Evolutionary conservation across 1,140 invertebrate genomes (phyloP).

Genomic region (Andricus grossulariae): DNA sequence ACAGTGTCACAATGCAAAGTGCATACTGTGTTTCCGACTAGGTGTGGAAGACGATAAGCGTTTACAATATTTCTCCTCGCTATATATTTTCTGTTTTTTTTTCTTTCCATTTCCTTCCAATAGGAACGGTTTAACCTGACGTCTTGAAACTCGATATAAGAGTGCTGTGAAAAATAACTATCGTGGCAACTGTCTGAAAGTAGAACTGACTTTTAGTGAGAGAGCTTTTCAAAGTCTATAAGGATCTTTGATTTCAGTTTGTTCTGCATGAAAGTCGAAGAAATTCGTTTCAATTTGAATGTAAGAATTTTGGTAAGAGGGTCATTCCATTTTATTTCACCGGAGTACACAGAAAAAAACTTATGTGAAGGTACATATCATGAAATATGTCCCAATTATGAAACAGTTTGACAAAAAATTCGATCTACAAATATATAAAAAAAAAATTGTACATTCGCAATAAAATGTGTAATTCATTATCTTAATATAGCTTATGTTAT

Average conservation of each 20-base stretch:
- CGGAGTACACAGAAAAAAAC: no score
- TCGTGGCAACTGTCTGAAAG: slow-evolving; percentile 1
- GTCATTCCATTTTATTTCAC: no score
- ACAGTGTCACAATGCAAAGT: slow-evolving; percentile 42
- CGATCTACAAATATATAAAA: no score
- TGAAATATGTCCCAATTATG: no score
- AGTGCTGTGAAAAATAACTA: slow-evolving; percentile 4
- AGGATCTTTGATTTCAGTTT: slow-evolving; percentile 11
- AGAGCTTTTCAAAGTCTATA: slow-evolving; percentile 30
- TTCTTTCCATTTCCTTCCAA: slow-evolving; percentile 38
- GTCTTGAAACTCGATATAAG: slow-evolving; percentile 1
- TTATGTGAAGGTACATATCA: no score
- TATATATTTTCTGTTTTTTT: slow-evolving; percentile 38
- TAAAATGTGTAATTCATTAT: no score
- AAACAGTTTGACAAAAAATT: no score
- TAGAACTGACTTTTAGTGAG: neutral
- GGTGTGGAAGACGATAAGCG: slow-evolving; percentile 34
- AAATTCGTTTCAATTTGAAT: neutral
- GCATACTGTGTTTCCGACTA: neutral
- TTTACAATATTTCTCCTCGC: slow-evolving; percentile 42
- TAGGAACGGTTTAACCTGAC: slow-evolving; percentile 31
- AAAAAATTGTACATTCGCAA: no score
- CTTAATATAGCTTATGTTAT: no score
- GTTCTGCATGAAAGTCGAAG: neutral
- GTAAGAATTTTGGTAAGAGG: no score